A percentile compares a stretch with the other conserved stretches of the same genome.
phyloP scores from a whole-genome alignment of 2,888 invertebrate genomes.

The Synanthedon andrenaeformis region DNA sequence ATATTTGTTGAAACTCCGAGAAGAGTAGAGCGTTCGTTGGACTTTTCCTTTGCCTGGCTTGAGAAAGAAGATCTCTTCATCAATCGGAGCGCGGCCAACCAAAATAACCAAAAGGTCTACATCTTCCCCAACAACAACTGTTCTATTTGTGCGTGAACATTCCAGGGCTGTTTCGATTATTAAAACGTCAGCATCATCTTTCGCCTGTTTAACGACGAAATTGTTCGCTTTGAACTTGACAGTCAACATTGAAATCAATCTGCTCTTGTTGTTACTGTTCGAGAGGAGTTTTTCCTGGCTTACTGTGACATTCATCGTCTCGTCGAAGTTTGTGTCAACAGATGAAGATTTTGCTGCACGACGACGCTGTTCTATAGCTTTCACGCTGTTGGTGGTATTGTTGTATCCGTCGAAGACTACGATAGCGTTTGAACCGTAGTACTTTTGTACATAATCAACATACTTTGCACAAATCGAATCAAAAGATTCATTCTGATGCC shows the following conservation, averaged over 20 bases:
- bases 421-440: slow-evolving; percentile 9
- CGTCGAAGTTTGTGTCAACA: slow-evolving; percentile 1
- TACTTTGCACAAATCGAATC: slow-evolving; percentile 13
- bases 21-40: slow-evolving; percentile 2
- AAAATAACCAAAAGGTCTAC: slow-evolving; percentile 9
- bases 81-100: slow-evolving; percentile 13
- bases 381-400: slow-evolving; percentile 15
- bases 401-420: slow-evolving; percentile 20
- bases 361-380: slow-evolving; percentile 17
- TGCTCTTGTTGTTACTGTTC: slow-evolving; percentile 23
- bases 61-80: slow-evolving; percentile 6
- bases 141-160: slow-evolving; percentile 10
- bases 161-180: slow-evolving; percentile 15
- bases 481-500: slow-evolving; percentile 14
- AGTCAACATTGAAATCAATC: slow-evolving; percentile 19
- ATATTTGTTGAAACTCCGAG: slow-evolving; percentile 6
- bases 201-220: slow-evolving; percentile 17
- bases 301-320: not conserved
- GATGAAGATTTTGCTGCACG: slow-evolving; percentile 1
- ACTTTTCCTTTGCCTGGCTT: slow-evolving; percentile 11
- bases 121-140: slow-evolving; percentile 13
- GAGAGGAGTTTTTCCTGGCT: slow-evolving; percentile 16
- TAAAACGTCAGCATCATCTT: slow-evolving; percentile 15
- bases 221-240: slow-evolving; percentile 17
- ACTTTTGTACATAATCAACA: slow-evolving; percentile 13